Base-by-base conservation (phyloP, 2,888 invertebrate species). In the Caenorhabditis afra region DNA sequence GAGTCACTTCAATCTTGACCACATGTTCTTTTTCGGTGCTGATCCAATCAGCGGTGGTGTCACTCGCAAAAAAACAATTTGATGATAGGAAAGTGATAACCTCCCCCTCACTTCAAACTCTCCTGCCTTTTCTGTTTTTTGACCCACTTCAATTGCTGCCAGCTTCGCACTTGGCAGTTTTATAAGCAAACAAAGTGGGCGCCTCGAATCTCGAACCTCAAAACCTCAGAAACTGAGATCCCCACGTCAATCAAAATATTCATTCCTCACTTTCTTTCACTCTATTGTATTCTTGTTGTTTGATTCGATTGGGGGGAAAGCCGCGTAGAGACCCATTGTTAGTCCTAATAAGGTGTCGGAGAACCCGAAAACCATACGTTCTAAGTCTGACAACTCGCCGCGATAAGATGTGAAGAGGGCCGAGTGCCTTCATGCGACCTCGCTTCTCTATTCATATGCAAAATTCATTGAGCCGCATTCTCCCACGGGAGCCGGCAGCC, bases 191-290 rank as follows among this genome's bases (percentile, higher is more conserved):
- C 62, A 71, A 53, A 71, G 23, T n/a, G 47, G 14, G 41, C 23
- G 14, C 16, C 16, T 10, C 45, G 3, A n/a, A n/a, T n/a, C n/a
- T n/a, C n/a, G n/a, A n/a, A n/a, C n/a, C n/a, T n/a, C n/a, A n/a
- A n/a, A n/a, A n/a, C n/a, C n/a, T n/a, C n/a, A n/a, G n/a, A 20
- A 22, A 18, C 70, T 35, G 53, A 50, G 11, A 53, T 61, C 29
- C 74, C 18, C 67, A 75, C 58, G 64, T 76, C 76, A 64, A 62
- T 76, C 62, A 68, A 52, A 47, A 45, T 52, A 62, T 73, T 29
- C 29, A 57, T 55, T 14, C 37, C 39, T 45, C 18, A 45, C 39
- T 23, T 49, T 44, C 47, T 16, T 47, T 39, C 49, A 49, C 49
- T 47, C 18, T 49, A 18, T 49, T 18, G 35, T 59, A 41, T 55